A percentile compares a stretch with the other conserved stretches of the same genome.
Evolutionary conservation across 2,113 vertebrate species (phyloP).

Genomic region (Picathartes gymnocephalus): DNA sequence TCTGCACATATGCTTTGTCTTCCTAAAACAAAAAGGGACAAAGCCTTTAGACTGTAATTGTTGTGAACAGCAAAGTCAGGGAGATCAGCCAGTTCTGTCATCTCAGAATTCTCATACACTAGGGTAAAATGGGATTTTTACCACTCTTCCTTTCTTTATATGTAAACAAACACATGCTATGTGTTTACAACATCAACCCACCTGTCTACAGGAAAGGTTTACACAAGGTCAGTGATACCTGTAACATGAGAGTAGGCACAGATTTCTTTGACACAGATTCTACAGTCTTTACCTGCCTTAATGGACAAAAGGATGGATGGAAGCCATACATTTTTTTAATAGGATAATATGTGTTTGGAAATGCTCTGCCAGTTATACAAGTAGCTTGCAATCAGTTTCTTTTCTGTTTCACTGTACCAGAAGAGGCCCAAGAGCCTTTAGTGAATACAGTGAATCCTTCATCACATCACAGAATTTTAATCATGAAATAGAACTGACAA

Average conservation of each 20-base stretch:
- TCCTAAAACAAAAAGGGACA: neutral
- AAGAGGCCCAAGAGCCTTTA: neutral
- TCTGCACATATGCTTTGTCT: neutral
- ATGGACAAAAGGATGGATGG: neutral
- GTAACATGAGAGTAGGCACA: neutral
- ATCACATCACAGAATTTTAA: neutral
- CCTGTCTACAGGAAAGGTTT: neutral
- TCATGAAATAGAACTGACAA: neutral
- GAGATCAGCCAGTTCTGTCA: neutral
- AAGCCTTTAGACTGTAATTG: rapidly evolving
- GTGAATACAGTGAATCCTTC: neutral
- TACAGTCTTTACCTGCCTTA: neutral
- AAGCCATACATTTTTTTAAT: neutral
- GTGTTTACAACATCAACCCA: neutral
- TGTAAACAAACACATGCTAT: neutral
- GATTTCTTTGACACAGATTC: neutral
- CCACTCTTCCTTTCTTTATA: neutral
- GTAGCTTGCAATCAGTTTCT: neutral
- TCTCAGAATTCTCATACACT: neutral
- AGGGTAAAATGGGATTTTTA: neutral
- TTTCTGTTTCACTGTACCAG: neutral
- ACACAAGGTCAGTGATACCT: neutral
- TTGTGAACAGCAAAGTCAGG: neutral
- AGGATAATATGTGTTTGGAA: neutral
- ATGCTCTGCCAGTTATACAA: neutral